Evolutionary conservation across 2,888 invertebrate genomes (phyloP).

Genomic region (Erannis defoliaria): DNA sequence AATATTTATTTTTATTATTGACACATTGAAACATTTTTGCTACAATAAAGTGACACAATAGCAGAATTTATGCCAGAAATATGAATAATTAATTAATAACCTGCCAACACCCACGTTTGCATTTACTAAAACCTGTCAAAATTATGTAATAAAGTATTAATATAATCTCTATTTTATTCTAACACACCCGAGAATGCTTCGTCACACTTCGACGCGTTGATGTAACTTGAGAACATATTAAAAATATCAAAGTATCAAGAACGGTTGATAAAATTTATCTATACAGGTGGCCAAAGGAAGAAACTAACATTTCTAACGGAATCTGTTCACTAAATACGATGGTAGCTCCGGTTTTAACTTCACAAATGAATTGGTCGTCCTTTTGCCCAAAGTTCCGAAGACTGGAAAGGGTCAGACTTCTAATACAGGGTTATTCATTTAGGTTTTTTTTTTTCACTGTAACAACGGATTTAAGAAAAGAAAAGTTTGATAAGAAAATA

Average conservation of each 20-base stretch:
- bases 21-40: conserved; percentile 16
- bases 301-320: neutral
- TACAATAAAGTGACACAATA: conserved; percentile 15
- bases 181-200: conserved; percentile 5
- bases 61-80: conserved; percentile 25
- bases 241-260: conserved; percentile 18
- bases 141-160: conserved; percentile 20
- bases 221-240: conserved; percentile 29
- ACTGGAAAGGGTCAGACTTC: conserved; percentile 27
- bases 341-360: neutral
- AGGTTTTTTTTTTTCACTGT: no score
- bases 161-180: conserved; percentile 24
- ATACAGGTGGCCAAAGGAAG: neutral
- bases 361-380: neutral
- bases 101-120: conserved; percentile 25
- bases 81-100: conserved; percentile 29
- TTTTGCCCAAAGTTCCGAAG: neutral
- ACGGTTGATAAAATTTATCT: neutral
- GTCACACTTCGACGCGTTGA: conserved; percentile 25
- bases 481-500: no score
- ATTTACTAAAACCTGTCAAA: conserved; percentile 38
- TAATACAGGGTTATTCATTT: no score
- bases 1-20: conserved; percentile 28
- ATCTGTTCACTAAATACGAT: no score
- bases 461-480: no score